phyloP scores from a whole-genome alignment of 2,113 vertebrate species.

The Plectropomus leopardus region DNA sequence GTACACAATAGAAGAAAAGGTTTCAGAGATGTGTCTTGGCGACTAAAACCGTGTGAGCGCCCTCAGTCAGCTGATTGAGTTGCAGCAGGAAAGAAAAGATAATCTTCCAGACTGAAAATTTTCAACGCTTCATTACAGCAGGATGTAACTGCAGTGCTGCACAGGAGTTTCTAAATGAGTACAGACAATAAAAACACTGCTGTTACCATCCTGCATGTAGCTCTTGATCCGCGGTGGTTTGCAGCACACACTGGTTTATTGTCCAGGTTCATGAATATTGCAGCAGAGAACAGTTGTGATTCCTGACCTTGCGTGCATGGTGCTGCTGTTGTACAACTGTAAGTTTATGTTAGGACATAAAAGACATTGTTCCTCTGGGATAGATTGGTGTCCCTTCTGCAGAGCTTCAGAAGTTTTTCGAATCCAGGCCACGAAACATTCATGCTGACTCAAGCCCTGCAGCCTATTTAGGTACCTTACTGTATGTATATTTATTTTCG shows the following conservation, averaged over 20 bases:
- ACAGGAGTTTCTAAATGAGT: not conserved
- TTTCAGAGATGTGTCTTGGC: no score
- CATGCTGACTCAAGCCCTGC: not conserved
- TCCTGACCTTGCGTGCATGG: not conserved
- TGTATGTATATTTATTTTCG: conserved; percentile 2
- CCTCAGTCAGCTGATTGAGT: no score
- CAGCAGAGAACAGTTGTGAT: not conserved
- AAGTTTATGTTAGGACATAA: not conserved
- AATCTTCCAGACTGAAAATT: not conserved
- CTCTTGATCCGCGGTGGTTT: not conserved
- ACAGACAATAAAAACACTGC: not conserved
- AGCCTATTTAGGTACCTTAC: not conserved
- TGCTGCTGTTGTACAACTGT: not conserved
- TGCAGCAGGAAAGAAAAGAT: no score
- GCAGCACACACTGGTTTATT: not conserved
- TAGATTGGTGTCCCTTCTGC: conserved; percentile 4
- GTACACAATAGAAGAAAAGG: not conserved
- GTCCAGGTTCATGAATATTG: not conserved
- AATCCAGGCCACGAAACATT: conserved; percentile 15
- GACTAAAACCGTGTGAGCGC: not conserved
- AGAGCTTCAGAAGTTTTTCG: conserved; percentile 15
- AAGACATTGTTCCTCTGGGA: not conserved
- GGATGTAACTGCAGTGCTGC: not conserved
- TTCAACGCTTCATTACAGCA: not conserved
- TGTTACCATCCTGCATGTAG: not conserved